Evolutionary conservation across 2,113 vertebrate genomes (phyloP), one percentile per base, ranked within the genome.

Genomic region (Grammomys dolichurus): DNA sequence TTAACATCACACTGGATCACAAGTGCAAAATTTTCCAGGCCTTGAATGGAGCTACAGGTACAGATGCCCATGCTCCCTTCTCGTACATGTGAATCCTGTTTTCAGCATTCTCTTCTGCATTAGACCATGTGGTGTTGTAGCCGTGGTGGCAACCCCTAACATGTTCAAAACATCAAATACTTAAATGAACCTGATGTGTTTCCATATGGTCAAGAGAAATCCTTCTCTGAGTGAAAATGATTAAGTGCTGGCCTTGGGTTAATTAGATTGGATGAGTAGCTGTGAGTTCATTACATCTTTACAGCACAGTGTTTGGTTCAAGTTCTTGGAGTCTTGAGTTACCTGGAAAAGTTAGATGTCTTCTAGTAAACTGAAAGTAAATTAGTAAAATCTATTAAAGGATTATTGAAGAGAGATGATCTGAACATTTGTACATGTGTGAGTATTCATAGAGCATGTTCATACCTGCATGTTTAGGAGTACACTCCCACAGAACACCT

Each of bases 1-100:
- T 99, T 95, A 99, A 99, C 97, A 99, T 99, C 98, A 99, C 99
- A 85, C 97, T 99, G 99, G 99, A 99, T 98, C 99, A 99, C 98
- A 99, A 99, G 97, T 99, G 99, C 98, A 98, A 98, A 96, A 99
- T 99, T 98, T 99, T 99, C 98, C 99, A 99, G 98, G 99, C 99
- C 93, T 97, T 99, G 93, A 99, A 99, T 87, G 99, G 99, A 94
- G 99, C 99, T 82, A 95, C 99, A 95, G 99, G 99, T 99, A 98
- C 99, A 99, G 96, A 72, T 82, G 12, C 75, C 86, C 48, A 95
- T 76, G 96, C 2, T 8, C 10, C 7, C 12, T 85, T 73, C 11
- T 93, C 11, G 2, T n/a, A 2, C 36, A 0, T 89, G 80, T 26
- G 48, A 86, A 93, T 36, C 72, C 43, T 54, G 1, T 82, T 91